Evolutionary conservation across 2,113 vertebrate species (phyloP).

Genomic region (Notarius quadriscutis): DNA sequence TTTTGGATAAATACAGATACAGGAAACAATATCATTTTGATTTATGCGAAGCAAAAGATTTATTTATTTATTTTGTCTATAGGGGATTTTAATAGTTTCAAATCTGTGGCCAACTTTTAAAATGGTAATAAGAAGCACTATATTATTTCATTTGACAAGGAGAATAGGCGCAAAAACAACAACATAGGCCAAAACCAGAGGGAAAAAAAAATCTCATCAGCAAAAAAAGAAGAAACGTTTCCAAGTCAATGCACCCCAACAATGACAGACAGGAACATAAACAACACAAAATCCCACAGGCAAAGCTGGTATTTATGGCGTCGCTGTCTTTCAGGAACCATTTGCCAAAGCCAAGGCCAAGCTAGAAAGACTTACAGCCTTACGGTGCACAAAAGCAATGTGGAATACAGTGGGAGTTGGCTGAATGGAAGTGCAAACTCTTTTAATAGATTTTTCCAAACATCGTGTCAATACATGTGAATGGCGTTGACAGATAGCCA

Average conservation of each 20-base stretch:
- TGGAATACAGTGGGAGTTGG: background rate
- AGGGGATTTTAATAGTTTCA: background rate
- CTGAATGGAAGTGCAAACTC: background rate
- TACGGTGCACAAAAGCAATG: background rate
- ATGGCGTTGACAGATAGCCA: background rate
- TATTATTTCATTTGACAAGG: background rate
- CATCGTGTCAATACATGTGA: background rate
- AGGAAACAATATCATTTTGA: background rate
- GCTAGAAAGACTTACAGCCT: background rate
- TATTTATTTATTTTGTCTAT: background rate
- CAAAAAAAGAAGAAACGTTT: background rate
- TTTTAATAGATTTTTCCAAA: background rate
- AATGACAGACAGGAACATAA: conserved; percentile 13
- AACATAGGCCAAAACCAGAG: background rate
- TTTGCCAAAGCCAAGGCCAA: background rate
- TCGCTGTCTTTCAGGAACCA: background rate
- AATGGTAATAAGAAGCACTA: background rate
- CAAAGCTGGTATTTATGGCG: conserved; percentile 10
- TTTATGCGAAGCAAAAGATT: background rate
- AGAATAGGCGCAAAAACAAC: background rate
- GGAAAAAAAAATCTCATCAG: background rate
- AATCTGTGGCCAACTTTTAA: background rate
- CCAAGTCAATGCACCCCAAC: background rate
- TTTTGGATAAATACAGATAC: background rate
- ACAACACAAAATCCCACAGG: background rate